Evolutionary conservation across 2,888 invertebrate genomes (phyloP).

Genomic region (Caenorhabditis angaria): DNA sequence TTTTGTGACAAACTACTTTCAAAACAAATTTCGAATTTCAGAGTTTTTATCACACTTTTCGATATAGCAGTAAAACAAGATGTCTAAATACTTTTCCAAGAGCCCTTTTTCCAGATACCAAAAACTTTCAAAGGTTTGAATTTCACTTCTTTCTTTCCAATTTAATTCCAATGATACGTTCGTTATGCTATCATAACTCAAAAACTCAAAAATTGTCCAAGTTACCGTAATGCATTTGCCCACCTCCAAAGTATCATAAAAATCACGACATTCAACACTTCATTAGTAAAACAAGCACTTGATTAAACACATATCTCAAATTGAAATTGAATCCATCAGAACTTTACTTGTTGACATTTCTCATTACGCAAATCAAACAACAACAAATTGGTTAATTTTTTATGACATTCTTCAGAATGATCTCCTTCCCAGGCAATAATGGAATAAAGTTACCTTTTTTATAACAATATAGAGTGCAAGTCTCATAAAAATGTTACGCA

Average conservation of each 20-base stretch:
- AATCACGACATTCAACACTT: neutral
- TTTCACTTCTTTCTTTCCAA: neutral
- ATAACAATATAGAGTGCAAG: neutral
- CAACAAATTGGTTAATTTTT: neutral
- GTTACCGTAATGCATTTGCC: neutral
- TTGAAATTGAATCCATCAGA: neutral
- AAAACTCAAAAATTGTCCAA: neutral
- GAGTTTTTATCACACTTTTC: neutral
- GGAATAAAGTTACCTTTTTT: neutral
- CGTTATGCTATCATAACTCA: conserved; percentile 1
- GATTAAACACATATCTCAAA: neutral
- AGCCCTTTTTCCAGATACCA: neutral
- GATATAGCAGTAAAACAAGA: neutral
- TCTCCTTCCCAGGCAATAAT: conserved; percentile 13
- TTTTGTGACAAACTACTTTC: neutral
- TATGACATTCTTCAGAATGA: neutral
- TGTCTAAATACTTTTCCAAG: neutral
- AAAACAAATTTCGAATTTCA: neutral
- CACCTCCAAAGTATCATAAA: neutral
- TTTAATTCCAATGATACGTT: no score
- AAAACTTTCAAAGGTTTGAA: neutral
- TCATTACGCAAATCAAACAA: neutral
- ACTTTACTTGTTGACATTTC: neutral
- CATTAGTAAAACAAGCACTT: conserved; percentile 5
- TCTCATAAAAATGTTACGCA: neutral